Evolutionary conservation across 2,113 vertebrate genomes (phyloP), one percentile per base, ranked within the genome.

Genomic region (Acanthisitta chloris): DNA sequence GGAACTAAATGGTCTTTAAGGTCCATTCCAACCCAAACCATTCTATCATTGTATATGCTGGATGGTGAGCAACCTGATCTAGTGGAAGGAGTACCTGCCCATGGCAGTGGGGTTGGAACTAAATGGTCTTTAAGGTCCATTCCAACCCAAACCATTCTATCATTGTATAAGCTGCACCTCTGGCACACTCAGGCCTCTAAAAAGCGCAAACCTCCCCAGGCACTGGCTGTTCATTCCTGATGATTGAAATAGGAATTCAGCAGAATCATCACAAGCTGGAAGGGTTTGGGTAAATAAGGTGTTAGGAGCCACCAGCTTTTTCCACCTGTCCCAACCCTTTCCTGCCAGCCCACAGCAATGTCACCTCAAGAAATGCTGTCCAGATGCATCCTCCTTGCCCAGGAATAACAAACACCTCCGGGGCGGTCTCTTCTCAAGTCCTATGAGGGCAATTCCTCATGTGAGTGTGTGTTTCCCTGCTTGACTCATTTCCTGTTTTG

Each of bases 401-500:
- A 77, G 74, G 70, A 91, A 89, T 45, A 81, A 70, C 72, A 88
- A 96, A 92, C 43, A 28, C 34, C 81, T 91, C 78, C 2, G 0
- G 38, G 51, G 46, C 3, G 0, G 76, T 33, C 57, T 65, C 87
- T 80, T 55, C 43, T 34, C 34, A 10, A 66, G 38, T 14, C 29
- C 48, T 70, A 45, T 0, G 1, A 45, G 25, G 40, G 55, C 34
- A 67, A 33, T 31, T 48, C 61, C 78, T 76, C 57, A 2, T 46
- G 62, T 9, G 31, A 55, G n/a, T 3, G 9, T 38, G 66, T 18
- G 10, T 91, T 89, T 65, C 77, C 61, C 10, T 72, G 58, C 52
- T 74, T 92, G 89, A 95, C 67, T 96, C 79, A 76, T 84, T 69
- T 96, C 93, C 93, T 86, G 64, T 58, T 94, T 91, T 67, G 17